phyloP scores from a whole-genome alignment of 2,888 invertebrate genomes.

The Oscheius sp. region DNA sequence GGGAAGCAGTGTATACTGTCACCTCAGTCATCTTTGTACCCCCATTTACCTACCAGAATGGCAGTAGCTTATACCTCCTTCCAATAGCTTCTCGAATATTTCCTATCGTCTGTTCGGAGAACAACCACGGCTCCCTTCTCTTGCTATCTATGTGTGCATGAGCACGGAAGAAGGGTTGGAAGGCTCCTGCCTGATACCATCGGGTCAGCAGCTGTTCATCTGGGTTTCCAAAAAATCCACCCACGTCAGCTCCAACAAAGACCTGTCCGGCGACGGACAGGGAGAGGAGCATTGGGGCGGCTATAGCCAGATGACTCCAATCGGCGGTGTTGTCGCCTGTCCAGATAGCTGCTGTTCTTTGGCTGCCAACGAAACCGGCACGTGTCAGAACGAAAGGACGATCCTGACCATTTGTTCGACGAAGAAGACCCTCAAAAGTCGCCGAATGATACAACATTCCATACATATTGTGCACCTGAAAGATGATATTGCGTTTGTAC shows the following conservation, averaged over 20 bases:
- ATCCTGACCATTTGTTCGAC: conserved; percentile 77
- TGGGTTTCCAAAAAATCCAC: conserved; percentile 96
- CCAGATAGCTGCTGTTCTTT: conserved; percentile 87
- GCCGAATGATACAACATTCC: conserved; percentile 72
- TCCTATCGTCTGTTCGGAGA: conserved; percentile 75
- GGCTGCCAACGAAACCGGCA: conserved; percentile 89
- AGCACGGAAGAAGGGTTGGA: conserved; percentile 76
- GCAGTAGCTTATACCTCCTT: conserved; percentile 86
- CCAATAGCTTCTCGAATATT: conserved; percentile 78
- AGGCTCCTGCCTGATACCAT: conserved; percentile 80
- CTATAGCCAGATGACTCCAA: conserved; percentile 88
- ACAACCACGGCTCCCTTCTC: conserved; percentile 95
- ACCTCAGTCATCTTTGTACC: too few relatives aligned
- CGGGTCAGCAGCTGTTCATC: conserved; percentile 87
- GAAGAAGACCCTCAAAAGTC: conserved; percentile 76
- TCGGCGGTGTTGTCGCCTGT: conserved; percentile 96
- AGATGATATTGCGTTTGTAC: too few relatives aligned
- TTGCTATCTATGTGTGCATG: conserved; percentile 97
- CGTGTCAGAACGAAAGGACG: conserved; percentile 88
- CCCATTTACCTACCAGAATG: conserved; percentile 84
- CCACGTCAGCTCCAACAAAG: conserved; percentile 91
- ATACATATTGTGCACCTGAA: conserved; percentile 54
- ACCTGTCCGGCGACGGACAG: conserved; percentile 86
- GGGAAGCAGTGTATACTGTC: too few relatives aligned
- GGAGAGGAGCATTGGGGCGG: conserved; percentile 91